Percentiles rank a stretch among this genome's conserved stretches.
Conservation (phyloP, 2,888 invertebrate genomes). For the Parnassius apollo region DNA sequence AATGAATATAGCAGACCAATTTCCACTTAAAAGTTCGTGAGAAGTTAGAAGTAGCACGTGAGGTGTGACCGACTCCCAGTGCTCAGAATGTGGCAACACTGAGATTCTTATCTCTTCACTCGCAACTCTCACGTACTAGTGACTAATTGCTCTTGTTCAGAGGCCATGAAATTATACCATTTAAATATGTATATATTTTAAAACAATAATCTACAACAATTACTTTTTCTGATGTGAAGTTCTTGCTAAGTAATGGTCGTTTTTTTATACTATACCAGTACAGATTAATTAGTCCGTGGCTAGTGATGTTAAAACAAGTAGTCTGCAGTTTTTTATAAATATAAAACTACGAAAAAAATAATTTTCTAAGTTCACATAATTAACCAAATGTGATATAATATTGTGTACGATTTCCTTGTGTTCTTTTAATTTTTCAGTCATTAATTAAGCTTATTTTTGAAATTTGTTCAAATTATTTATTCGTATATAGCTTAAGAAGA, state of each 20-base stretch:
- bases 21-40: conserved; percentile 30
- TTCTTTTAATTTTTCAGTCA: too few relatives aligned
- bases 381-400: too few relatives aligned
- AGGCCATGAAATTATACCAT: conserved; percentile 69
- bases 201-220: conserved; percentile 52
- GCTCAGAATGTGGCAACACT: conserved; percentile 29
- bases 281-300: conserved; percentile 15
- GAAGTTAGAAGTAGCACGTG: conserved; percentile 32
- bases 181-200: conserved; percentile 58
- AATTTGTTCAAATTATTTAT: too few relatives aligned
- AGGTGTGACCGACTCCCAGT: conserved; percentile 35
- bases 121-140: conserved; percentile 62
- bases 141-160: conserved; percentile 66
- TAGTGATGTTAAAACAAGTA: conserved; percentile 6
- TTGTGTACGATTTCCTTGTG: too few relatives aligned
- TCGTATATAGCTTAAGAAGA: too few relatives aligned
- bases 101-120: conserved; percentile 53
- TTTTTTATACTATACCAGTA: conserved; percentile 25
- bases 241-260: conserved; percentile 26
- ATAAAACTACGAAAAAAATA: too few relatives aligned
- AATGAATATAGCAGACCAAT: not conserved
- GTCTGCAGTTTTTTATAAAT: too few relatives aligned
- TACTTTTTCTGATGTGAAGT: conserved; percentile 40
- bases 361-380: too few relatives aligned
- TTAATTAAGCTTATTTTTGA: too few relatives aligned